phyloP scores from a whole-genome alignment of 1,140 invertebrate species.

The Triops longicaudatus region DNA sequence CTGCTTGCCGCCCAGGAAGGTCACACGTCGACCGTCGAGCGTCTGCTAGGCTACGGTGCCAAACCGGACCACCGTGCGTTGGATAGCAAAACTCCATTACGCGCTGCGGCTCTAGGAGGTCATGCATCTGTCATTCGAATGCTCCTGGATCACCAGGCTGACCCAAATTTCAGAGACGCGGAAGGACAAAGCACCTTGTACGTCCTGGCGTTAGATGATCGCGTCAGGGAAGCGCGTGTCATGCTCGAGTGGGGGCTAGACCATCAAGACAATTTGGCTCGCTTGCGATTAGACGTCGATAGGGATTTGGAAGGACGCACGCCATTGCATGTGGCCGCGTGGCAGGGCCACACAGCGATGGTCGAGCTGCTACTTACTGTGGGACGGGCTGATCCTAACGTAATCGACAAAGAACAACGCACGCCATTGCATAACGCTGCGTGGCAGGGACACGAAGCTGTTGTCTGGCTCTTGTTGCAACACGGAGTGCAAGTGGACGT shows the following conservation, averaged over 20 bases:
- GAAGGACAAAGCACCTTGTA: conserved; percentile 87
- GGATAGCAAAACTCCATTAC: conserved; percentile 87
- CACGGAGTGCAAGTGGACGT: conserved; percentile 71
- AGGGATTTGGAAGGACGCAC: conserved; percentile 84
- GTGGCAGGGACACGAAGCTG: conserved; percentile 82
- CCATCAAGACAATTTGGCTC: conserved; percentile 58
- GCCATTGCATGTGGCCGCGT: conserved; percentile 82
- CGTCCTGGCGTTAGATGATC: conserved; percentile 82
- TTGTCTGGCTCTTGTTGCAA: conserved; percentile 70
- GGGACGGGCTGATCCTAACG: conserved; percentile 72
- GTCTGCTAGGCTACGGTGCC: conserved; percentile 63
- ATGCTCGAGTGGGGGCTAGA: conserved; percentile 67
- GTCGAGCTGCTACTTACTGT: conserved; percentile 70
- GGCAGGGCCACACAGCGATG: conserved; percentile 88
- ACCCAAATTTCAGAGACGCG: conserved; percentile 81
- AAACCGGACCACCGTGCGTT: conserved; percentile 81
- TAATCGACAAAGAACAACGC: conserved; percentile 76
- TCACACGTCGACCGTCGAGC: conserved; percentile 59
- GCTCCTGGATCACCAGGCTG: conserved; percentile 64
- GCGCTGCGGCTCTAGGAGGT: conserved; percentile 75
- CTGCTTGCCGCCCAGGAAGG: conserved; percentile 83
- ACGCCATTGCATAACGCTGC: conserved; percentile 89
- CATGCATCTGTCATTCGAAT: conserved; percentile 51
- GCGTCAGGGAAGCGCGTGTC: conserved; percentile 71
- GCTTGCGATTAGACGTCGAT: conserved; percentile 15